Evolutionary conservation across 2,888 invertebrate species (phyloP).

Genomic region (Phortica magna): DNA sequence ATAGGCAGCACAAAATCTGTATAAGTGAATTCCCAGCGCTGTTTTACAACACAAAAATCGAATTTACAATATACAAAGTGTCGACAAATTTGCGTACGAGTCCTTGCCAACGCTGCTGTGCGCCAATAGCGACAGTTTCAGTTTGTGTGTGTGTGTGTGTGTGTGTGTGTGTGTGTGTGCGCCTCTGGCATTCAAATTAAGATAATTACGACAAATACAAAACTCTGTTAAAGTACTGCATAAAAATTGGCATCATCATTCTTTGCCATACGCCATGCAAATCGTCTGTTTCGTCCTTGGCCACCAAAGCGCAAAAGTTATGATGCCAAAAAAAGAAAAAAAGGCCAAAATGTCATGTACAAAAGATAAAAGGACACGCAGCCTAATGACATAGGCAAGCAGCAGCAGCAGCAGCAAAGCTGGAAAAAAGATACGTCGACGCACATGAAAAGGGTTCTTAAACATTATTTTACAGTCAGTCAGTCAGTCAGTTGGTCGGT

Average conservation of each 20-base stretch:
- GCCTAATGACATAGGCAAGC: slow-evolving; percentile 27
- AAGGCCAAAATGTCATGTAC: slow-evolving; percentile 26
- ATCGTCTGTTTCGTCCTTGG: neutral
- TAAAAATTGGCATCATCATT: slow-evolving; percentile 29
- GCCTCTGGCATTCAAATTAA: slow-evolving; percentile 23
- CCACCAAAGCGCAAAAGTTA: slow-evolving; percentile 18
- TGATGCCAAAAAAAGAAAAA: slow-evolving; percentile 47
- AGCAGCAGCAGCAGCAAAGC: neutral
- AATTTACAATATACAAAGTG: slow-evolving; percentile 13
- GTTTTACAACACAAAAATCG: slow-evolving; percentile 22
- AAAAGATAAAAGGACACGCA: slow-evolving; percentile 32
- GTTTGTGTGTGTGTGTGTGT: neutral
- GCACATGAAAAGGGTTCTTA: slow-evolving; percentile 14
- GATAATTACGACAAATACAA: slow-evolving; percentile 26
- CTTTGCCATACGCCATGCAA: neutral
- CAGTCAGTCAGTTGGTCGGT: too few relatives aligned
- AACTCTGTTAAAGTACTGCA: neutral
- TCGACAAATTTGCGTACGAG: neutral
- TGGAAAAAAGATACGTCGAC: neutral
- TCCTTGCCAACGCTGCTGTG: neutral
- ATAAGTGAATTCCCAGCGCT: neutral
- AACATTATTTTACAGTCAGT: slow-evolving; percentile 26
- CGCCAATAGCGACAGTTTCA: neutral
- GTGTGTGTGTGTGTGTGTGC: neutral
- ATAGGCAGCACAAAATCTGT: neutral